These are phyloP conservation scores for Periophthalmus magnuspinnatus DNA, from an alignment of 2,797 vertebrate genomes.

Conservation along the genomic window DNA sequence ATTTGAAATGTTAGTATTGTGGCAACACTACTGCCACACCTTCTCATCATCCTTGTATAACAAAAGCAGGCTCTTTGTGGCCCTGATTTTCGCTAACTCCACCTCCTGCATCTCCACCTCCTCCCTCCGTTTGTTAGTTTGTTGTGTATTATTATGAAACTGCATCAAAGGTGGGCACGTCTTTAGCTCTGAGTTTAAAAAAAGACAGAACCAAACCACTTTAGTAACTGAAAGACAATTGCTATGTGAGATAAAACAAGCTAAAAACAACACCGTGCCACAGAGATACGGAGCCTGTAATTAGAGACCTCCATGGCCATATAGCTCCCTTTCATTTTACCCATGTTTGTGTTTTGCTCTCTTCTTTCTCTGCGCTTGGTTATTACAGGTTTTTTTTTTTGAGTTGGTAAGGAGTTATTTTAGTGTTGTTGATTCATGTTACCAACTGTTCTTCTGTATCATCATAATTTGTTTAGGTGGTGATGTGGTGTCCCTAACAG, in stretches of 20 bases:
- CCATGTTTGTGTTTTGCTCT: slow-evolving; percentile 16
- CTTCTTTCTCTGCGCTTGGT: slow-evolving; percentile 32
- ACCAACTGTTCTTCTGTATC: slow-evolving; percentile 6
- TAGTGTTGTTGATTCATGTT: slow-evolving; percentile 14
- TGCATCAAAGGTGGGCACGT: slow-evolving; percentile 35
- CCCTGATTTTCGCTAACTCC: slow-evolving; percentile 11
- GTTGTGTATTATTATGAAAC: slow-evolving; percentile 10
- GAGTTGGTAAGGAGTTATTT: slow-evolving; percentile 41
- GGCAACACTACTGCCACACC: too few relatives aligned
- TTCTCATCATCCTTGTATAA: neutral
- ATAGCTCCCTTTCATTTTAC: slow-evolving; percentile 27
- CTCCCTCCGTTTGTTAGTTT: slow-evolving; percentile 3
- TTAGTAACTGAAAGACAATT: slow-evolving; percentile 37
- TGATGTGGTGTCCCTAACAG: neutral
- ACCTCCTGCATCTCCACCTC: neutral
- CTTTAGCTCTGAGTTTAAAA: slow-evolving; percentile 20
- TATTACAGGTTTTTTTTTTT: slow-evolving; percentile 25
- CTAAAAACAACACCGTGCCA: slow-evolving; percentile 31
- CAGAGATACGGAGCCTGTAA: slow-evolving; percentile 38
- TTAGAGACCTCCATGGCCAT: slow-evolving; percentile 22
- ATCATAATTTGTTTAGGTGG: slow-evolving; percentile 4
- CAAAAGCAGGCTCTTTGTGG: neutral
- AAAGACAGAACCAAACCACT: slow-evolving; percentile 11
- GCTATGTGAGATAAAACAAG: slow-evolving; percentile 38
- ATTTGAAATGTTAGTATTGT: too few relatives aligned